Conservation (phyloP, 1,140 invertebrate genomes). For the Ctenoplectra terminalis region DNA sequence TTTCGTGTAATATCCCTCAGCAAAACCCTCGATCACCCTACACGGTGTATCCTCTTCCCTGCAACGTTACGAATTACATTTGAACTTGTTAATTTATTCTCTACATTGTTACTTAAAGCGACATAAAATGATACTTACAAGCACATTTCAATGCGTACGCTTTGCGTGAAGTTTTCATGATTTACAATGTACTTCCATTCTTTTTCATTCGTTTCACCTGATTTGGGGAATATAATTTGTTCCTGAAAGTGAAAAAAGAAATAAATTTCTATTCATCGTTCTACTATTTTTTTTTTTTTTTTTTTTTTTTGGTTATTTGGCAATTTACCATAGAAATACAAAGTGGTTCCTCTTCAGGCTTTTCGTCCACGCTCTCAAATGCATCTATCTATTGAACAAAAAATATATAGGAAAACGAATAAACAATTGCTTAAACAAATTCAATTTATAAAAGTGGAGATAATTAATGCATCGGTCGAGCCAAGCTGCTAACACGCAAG, state of each 20-base stretch:
- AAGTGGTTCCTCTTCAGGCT: constrained; percentile 8
- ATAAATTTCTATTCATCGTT: neutral
- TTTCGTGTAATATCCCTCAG: constrained; percentile 81
- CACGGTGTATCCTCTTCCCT: constrained; percentile 5
- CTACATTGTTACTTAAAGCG: neutral
- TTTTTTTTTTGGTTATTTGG: no score
- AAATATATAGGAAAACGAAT: neutral
- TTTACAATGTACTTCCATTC: constrained; percentile 85
- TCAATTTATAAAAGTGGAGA: neutral
- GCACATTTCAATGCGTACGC: constrained; percentile 84
- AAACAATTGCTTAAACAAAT: neutral
- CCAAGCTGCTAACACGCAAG: no score
- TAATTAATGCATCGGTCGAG: neutral
- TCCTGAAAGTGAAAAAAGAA: constrained; percentile 67
- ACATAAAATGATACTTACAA: constrained; percentile 68
- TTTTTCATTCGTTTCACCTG: constrained; percentile 77
- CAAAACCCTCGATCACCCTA: constrained; percentile 74
- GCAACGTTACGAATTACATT: neutral
- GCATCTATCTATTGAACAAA: neutral
- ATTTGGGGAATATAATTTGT: constrained; percentile 80
- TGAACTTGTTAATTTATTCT: neutral
- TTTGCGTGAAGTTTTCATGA: constrained; percentile 83
- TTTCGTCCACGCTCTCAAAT: neutral
- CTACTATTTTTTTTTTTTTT: neutral
- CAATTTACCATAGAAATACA: constrained; percentile 22